Base-by-base conservation (phyloP, 2,797 vertebrate genomes). In the Enteromius mattozi region DNA sequence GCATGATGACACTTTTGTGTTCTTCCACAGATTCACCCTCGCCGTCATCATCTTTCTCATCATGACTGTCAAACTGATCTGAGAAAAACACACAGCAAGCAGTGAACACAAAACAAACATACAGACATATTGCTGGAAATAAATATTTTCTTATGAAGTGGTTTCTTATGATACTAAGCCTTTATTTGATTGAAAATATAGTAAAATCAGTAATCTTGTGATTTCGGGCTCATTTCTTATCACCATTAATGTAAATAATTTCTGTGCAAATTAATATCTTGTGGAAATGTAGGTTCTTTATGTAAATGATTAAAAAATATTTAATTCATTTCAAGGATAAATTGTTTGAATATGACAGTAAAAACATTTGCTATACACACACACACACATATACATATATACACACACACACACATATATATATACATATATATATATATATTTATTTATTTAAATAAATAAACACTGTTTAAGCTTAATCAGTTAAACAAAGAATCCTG, bases 1-100 rank as follows among this genome's bases (percentile, higher is more conserved):
- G 98, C 97, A 99, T 99, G 92, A 99, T 99, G 70, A 99, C 98
- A 63, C 98, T 99, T 92, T 98, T 99, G 91, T 99, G 98, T 93
- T 99, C 98, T 91, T 99, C 98, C 90, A 99, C 98, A 0, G 98
- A 99, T 82, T 99, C 97, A 0, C 98, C 96, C 87, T 99, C 98
- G 1, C 93, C 96, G 0, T 98, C 98, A 3, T 98, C 98, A 19
- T 99, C 98, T 40, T 95, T 95, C 79, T 99, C 98, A 0, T 99
- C 98, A 0, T 96, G 96, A 86, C 96, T 96, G 89, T 99, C 98
- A 10, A 98, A 99, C 71, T 93, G 96, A 89, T 99, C 98, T 99
- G 87, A 87, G 6, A 61, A 54, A 71, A 56, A 78, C 16, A 84
- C 78, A 86, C 80, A 81, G 63, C 3, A 37, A 71, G 61, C 10